Base-by-base conservation (phyloP, 1,140 invertebrate genomes). In the Macrotrachela quadricornifera region DNA sequence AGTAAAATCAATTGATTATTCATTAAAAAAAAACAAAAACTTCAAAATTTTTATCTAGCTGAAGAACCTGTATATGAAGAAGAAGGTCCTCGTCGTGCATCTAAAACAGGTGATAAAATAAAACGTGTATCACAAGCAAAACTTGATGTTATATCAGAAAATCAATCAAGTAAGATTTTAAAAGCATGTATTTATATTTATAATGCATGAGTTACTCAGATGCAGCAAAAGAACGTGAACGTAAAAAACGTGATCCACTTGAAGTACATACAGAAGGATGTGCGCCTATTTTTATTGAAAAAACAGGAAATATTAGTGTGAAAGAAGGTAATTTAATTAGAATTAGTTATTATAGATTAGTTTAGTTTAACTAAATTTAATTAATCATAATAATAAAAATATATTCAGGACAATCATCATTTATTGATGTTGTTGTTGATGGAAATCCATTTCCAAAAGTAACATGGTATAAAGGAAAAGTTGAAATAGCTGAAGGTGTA, bases 81-180 rank as follows among this genome's bases (percentile, higher is more conserved):
- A 40, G 53, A 54, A 38, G 53, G 53, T 39, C 53, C 53, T 4
- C 12, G 16, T 17, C n/a, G 53, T 45, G 38, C 53, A 42, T 21
- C 12, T 1, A 49, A 50, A 30, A 15, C 15, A 30, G 36, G 41
- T 12, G 41, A 41, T 41, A 53, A 41, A 51, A 21, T 17, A 8
- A 51, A 42, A 17, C 36, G 46, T 30, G 51, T 41, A 6, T 47
- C 21, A 4, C 2, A 30, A 30, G 21, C 21, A 21, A 53, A 53
- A 41, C 38, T 53, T n/a, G 51, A 53, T 53, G 45, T 53, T 16
- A 53, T 53, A 39, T 44, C 46, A 15, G 51, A 53, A 44, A 44
- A 44, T 53, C 46, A 46, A 17, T 40, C 14, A 8, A 30, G 21
- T 30, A 30, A 30, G 21, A 4, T 30, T 2, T 30, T 2, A 30